Base-by-base conservation (phyloP, 23 tunicate species). In the Aplidium turbinatum region DNA sequence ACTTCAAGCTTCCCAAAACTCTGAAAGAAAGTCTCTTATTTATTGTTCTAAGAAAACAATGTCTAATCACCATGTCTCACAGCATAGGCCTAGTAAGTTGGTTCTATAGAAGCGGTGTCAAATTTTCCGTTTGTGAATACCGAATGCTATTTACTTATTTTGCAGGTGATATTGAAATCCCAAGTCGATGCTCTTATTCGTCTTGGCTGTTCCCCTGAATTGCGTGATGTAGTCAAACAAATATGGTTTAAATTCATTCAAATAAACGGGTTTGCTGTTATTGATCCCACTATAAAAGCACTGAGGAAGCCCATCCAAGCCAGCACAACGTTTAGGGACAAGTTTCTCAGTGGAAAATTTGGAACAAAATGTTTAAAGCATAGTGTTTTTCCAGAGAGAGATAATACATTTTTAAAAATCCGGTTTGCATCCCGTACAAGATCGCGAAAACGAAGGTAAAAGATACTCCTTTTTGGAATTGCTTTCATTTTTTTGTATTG, bases 221-320 rank as follows among this genome's bases (percentile, higher is more conserved):
- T 81, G 7, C 35, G 61, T 16, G 86, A 70, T 11, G 72, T 71
- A 0, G 58, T 81, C 29, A 35, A 72, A 31, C 78, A 81, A 71
- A 81, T 81, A 31, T 81, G 86, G 86, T 71, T 81, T 61, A 71
- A 72, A 58, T 81, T 71, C 47, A 61, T 81, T 21, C 78, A 81
- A 31, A 57, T 21, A 70, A 56, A 54, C 26, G 76, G 76, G 48
- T 28, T 71, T 26, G 78, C 78, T 19, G 28, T 25, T 27, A 72
- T 81, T 3, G 78, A 71, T 56, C 38, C 57, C 18, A 22, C 19
- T 25, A 56, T 31, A 39, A 11, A 70, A 11, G 31, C 50, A 9
- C 13, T 42, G 50, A 42, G 45, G 25, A 29, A 25, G 1, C 73
- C 33, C 45, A 50, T 19, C 0, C 32, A 57, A 16, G 33, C 55